Conservation (phyloP, 2,113 vertebrate species). For the Leptosomus discolor region DNA sequence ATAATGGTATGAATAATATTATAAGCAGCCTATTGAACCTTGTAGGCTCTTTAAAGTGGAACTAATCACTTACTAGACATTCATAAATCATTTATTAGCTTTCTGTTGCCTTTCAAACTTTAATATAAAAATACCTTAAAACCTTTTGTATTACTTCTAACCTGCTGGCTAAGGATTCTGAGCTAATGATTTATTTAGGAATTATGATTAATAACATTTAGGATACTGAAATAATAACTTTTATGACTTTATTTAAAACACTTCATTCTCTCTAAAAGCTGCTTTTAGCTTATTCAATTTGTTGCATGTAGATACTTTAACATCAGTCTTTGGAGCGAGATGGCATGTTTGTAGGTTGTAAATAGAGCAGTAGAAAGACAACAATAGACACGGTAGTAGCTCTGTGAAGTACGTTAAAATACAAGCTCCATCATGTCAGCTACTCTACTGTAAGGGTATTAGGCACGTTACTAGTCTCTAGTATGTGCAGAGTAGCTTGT, state of each 20-base stretch:
- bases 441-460: not conserved
- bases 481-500: not conserved
- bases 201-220: not conserved
- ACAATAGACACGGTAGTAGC: not conserved
- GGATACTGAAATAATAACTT: not conserved
- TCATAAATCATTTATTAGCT: not conserved
- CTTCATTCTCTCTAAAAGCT: not conserved
- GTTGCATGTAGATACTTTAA: not conserved
- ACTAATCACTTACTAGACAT: not conserved
- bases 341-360: not conserved
- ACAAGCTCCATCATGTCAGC: not conserved
- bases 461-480: rapidly evolving
- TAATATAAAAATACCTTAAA: not conserved
- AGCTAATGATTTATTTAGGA: not conserved
- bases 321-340: not conserved
- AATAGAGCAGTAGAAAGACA: not conserved
- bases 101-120: not conserved
- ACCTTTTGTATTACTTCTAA: not conserved
- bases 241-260: not conserved
- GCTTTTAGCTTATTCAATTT: not conserved
- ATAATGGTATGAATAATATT: not conserved
- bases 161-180: not conserved
- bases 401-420: not conserved
- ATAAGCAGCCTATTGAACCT: not conserved
- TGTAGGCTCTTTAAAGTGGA: not conserved